Evolutionary conservation across 2,888 invertebrate species (phyloP).

Genomic region (Mimumesa dahlbomi): DNA sequence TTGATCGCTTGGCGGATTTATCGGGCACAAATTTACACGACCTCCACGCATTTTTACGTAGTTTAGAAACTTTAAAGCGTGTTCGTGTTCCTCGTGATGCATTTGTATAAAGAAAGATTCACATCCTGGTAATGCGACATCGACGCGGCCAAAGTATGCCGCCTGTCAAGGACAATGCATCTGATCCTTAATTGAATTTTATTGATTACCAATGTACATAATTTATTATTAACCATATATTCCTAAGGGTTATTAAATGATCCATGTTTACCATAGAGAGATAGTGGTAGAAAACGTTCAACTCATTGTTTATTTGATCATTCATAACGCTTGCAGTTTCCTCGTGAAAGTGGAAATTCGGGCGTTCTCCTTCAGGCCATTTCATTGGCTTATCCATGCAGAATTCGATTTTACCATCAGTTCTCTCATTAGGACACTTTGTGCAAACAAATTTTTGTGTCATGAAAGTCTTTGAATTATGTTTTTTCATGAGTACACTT

Average conservation of each 20-base stretch:
- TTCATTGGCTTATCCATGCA: constrained; percentile 58
- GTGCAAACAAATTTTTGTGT: neutral
- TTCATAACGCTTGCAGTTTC: constrained; percentile 82
- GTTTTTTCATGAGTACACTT: neutral
- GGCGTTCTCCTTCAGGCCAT: constrained; percentile 66
- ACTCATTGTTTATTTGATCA: constrained; percentile 83
- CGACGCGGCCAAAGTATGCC: constrained; percentile 80
- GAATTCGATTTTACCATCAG: neutral
- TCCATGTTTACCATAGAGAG: constrained; percentile 82
- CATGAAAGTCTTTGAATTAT: neutral
- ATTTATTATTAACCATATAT: too few relatives aligned
- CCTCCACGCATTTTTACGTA: constrained; percentile 81
- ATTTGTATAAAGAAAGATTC: constrained; percentile 80
- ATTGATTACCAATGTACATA: too few relatives aligned
- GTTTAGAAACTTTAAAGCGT: constrained; percentile 80
- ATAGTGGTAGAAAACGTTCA: constrained; percentile 84
- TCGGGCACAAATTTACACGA: constrained; percentile 73
- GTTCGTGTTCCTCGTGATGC: constrained; percentile 81
- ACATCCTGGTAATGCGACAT: constrained; percentile 79
- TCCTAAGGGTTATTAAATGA: too few relatives aligned
- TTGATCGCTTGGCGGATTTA: constrained; percentile 72
- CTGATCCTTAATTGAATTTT: too few relatives aligned
- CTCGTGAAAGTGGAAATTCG: constrained; percentile 74
- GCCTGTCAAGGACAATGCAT: constrained; percentile 56
- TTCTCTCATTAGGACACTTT: neutral